Evolutionary conservation across 2,797 vertebrate genomes (phyloP).

Genomic region (Sebastes miniatus): DNA sequence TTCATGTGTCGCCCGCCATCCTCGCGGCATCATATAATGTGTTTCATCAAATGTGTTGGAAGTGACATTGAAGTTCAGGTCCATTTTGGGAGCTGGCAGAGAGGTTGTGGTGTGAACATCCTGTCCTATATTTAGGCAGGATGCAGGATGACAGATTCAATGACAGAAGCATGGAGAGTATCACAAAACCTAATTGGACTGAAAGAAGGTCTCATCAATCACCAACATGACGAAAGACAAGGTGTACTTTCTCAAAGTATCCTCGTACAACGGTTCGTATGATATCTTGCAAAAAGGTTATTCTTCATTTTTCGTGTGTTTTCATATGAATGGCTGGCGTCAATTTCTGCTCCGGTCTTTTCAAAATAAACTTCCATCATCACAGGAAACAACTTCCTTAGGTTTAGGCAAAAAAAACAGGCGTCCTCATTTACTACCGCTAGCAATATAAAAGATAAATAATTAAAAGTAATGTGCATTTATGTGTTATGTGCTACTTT

Average conservation of each 20-base stretch:
- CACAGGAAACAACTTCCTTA: no score
- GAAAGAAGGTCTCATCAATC: background rate
- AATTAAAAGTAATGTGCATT: background rate
- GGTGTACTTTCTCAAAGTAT: no score
- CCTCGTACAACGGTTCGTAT: rapidly evolving
- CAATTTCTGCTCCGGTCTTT: no score
- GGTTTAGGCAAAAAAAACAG: background rate
- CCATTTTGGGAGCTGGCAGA: background rate
- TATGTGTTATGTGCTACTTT: background rate
- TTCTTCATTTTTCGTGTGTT: no score
- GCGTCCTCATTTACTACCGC: background rate
- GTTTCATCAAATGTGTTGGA: slow-evolving; percentile 52
- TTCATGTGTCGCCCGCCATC: slow-evolving; percentile 2
- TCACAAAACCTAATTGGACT: background rate
- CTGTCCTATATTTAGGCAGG: background rate
- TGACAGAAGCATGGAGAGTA: background rate
- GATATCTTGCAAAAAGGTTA: no score
- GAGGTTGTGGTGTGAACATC: background rate
- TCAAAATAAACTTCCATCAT: no score
- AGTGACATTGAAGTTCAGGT: slow-evolving; percentile 3
- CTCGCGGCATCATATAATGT: slow-evolving; percentile 21
- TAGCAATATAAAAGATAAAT: background rate
- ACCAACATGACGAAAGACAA: background rate
- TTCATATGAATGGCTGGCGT: rapidly evolving
- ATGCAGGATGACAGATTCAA: background rate